These are phyloP conservation scores for Spodoptera littoralis DNA, from an alignment of 2,888 invertebrate species.

Conservation along the genomic window DNA sequence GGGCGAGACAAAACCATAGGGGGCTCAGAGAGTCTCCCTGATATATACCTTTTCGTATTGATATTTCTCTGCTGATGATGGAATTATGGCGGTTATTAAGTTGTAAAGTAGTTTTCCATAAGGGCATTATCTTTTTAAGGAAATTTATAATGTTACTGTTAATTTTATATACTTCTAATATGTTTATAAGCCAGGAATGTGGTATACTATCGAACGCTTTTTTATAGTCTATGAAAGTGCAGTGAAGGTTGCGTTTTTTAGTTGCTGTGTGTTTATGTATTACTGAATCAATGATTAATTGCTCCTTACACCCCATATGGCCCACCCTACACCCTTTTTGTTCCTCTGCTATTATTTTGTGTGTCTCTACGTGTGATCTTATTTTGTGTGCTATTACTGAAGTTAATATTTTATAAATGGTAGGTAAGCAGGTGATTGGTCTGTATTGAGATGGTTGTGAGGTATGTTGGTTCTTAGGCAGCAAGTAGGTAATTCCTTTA, in stretches of 20 bases:
- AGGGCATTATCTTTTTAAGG: background rate
- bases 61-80: background rate
- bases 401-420: background rate
- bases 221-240: background rate
- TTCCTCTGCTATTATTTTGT: background rate
- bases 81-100: background rate
- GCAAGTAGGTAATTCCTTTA: background rate
- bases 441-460: background rate
- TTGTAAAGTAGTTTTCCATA: background rate
- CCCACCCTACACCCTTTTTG: background rate
- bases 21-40: background rate
- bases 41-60: slow-evolving; percentile 1
- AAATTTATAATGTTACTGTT: too few species aligned
- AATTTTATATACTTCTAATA: too few species aligned
- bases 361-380: background rate
- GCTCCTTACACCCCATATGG: background rate
- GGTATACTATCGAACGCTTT: background rate
- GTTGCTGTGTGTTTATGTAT: background rate
- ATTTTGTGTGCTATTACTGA: background rate
- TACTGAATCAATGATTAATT: slow-evolving; percentile 1
- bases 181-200: too few species aligned
- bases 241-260: background rate
- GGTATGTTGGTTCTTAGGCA: background rate
- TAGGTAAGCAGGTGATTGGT: background rate
- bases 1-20: slow-evolving; percentile 1